Conservation (phyloP, 2,113 vertebrate species). For the Neolamprologus falcicula region DNA sequence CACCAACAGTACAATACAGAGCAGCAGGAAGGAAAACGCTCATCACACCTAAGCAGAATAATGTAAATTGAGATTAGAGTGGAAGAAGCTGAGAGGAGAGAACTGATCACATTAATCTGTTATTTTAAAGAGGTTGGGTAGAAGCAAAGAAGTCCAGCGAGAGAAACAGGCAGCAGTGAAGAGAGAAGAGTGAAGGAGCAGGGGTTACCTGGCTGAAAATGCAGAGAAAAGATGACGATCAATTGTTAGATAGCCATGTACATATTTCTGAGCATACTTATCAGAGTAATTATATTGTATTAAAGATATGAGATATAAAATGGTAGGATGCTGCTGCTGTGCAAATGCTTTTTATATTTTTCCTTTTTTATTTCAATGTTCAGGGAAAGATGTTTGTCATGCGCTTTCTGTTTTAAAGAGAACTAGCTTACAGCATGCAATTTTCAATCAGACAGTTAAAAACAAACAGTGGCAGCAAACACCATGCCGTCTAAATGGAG, state of each 20-base stretch:
- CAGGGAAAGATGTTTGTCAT: conserved; percentile 42
- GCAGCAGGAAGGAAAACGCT: conserved; percentile 26
- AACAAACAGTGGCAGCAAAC: conserved; percentile 46
- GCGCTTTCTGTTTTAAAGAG: conserved; percentile 27
- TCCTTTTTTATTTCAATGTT: background rate
- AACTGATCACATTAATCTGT: conserved; percentile 46
- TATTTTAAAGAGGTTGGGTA: conserved; percentile 11
- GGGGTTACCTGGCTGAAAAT: conserved; percentile 38
- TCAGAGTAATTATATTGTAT: conserved; percentile 12
- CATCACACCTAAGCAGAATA: conserved; percentile 63
- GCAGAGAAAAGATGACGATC: conserved; percentile 23
- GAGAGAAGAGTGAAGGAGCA: conserved; percentile 27
- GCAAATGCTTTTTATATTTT: conserved; percentile 22
- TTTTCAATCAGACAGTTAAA: background rate
- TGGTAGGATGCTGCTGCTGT: conserved; percentile 33
- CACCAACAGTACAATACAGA: conserved; percentile 41
- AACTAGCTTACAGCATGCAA: conserved; percentile 45
- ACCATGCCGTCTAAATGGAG: conserved; percentile 46
- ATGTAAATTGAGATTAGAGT: conserved; percentile 61
- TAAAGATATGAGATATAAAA: background rate
- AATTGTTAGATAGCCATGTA: conserved; percentile 1
- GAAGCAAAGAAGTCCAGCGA: conserved; percentile 53
- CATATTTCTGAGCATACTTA: conserved; percentile 2
- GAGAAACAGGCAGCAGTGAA: conserved; percentile 35
- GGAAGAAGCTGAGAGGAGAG: conserved; percentile 40